Conservation (phyloP, 2,113 vertebrate species). For the Rutilus rutilus region DNA sequence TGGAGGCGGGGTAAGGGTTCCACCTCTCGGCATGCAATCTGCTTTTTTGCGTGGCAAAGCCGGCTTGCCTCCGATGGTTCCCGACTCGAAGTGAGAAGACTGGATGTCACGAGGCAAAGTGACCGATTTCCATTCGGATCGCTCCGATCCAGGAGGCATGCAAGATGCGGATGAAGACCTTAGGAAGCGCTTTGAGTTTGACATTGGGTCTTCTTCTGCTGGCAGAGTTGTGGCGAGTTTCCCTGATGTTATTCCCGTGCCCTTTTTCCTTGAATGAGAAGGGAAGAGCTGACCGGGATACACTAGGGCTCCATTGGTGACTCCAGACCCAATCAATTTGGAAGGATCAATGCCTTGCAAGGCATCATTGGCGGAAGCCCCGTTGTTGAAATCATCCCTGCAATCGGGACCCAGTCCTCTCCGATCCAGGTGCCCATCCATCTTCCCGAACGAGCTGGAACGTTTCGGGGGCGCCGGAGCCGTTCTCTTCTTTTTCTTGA, state of each 20-base stretch:
- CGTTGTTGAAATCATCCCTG: slow-evolving; percentile 76
- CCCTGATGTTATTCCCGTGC: slow-evolving; percentile 70
- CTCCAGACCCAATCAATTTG: slow-evolving; percentile 75
- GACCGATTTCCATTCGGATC: slow-evolving; percentile 87
- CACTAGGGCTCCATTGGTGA: slow-evolving; percentile 83
- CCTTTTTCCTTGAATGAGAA: slow-evolving; percentile 83
- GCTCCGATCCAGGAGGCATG: slow-evolving; percentile 79
- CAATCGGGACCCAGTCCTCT: slow-evolving; percentile 68
- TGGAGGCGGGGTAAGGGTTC: slow-evolving; percentile 86
- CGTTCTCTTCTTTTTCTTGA: slow-evolving; percentile 96
- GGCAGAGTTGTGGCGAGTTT: slow-evolving; percentile 74
- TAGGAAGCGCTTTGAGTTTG: slow-evolving; percentile 87
- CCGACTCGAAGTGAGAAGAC: slow-evolving; percentile 87
- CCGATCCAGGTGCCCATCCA: slow-evolving; percentile 80
- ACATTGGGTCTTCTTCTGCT: slow-evolving; percentile 80
- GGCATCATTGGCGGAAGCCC: slow-evolving; percentile 58
- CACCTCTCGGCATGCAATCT: slow-evolving; percentile 73
- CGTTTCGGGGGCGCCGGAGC: slow-evolving; percentile 92
- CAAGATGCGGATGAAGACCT: slow-evolving; percentile 89
- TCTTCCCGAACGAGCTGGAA: slow-evolving; percentile 94
- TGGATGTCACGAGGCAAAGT: slow-evolving; percentile 91
- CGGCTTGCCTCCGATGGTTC: slow-evolving; percentile 87
- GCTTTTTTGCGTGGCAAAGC: slow-evolving; percentile 90
- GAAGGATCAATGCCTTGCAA: slow-evolving; percentile 67
- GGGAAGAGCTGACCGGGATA: slow-evolving; percentile 81